phyloP scores from a whole-genome alignment of 2,888 invertebrate species.

The Macrosoma leucophasiata region DNA sequence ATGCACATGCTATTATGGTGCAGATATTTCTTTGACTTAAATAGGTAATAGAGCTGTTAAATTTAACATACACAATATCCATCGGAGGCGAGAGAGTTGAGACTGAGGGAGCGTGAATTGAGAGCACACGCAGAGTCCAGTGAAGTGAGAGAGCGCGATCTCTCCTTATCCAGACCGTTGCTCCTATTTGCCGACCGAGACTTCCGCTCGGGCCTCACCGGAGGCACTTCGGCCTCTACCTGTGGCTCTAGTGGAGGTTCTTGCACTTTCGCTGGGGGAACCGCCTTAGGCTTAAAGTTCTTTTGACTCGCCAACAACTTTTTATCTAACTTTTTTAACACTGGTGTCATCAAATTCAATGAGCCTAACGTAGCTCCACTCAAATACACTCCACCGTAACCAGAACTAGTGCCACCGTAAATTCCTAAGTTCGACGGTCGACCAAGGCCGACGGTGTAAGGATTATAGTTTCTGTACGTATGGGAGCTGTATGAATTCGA shows the following conservation, averaged over 20 bases:
- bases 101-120: slow-evolving; percentile 77
- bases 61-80: slow-evolving; percentile 88
- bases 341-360: slow-evolving; percentile 74
- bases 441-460: slow-evolving; percentile 59
- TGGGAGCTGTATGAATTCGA: slow-evolving; percentile 53
- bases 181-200: slow-evolving; percentile 37
- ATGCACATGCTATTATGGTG: too few species aligned
- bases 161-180: slow-evolving; percentile 53
- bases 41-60: too few species aligned
- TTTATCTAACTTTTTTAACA: slow-evolving; percentile 68
- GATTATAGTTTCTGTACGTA: slow-evolving; percentile 63
- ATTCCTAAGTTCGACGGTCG: slow-evolving; percentile 63
- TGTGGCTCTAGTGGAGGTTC: slow-evolving; percentile 32
- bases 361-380: slow-evolving; percentile 76
- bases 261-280: slow-evolving; percentile 50
- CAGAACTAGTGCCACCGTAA: slow-evolving; percentile 79
- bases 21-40: too few species aligned
- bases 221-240: slow-evolving; percentile 25
- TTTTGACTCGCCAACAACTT: slow-evolving; percentile 65
- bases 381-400: slow-evolving; percentile 81
- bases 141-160: slow-evolving; percentile 59
- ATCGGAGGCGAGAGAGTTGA: slow-evolving; percentile 84
- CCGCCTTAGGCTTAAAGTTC: slow-evolving; percentile 64
- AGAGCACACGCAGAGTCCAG: slow-evolving; percentile 48
- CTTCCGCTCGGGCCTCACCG: slow-evolving; percentile 56